A percentile compares a stretch with the other conserved stretches of the same genome.
Evolutionary conservation across 2,113 vertebrate species (phyloP).

Genomic region (Paralichthys olivaceus): DNA sequence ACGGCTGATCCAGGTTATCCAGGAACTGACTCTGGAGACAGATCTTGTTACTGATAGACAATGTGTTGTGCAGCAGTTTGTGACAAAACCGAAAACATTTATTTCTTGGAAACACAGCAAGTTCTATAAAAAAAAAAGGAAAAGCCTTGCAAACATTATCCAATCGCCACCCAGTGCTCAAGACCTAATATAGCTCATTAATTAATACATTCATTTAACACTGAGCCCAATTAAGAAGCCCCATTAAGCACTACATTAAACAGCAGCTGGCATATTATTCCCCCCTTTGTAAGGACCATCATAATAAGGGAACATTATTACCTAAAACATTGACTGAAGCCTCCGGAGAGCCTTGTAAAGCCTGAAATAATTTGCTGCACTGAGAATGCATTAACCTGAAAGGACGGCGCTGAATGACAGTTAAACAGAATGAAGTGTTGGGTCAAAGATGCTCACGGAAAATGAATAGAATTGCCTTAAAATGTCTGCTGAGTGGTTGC

Average conservation of each 20-base stretch:
- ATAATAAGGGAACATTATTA: slow-evolving; percentile 76
- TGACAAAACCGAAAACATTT: background rate
- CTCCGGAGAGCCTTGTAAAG: slow-evolving; percentile 64
- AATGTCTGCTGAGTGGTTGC: slow-evolving; percentile 25
- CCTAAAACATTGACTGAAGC: slow-evolving; percentile 69
- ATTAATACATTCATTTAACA: slow-evolving; percentile 82
- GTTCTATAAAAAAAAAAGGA: slow-evolving; percentile 41
- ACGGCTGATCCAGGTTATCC: slow-evolving; percentile 36
- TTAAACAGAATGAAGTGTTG: slow-evolving; percentile 47
- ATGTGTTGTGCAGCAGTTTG: background rate
- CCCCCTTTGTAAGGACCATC: slow-evolving; percentile 73
- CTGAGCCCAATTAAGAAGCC: slow-evolving; percentile 80
- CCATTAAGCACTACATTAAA: slow-evolving; percentile 84
- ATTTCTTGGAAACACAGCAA: slow-evolving; percentile 15
- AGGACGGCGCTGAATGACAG: slow-evolving; percentile 53
- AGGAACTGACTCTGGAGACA: slow-evolving; percentile 24
- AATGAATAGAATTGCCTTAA: slow-evolving; percentile 54
- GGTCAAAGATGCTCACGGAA: slow-evolving; percentile 53
- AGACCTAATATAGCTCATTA: slow-evolving; percentile 78
- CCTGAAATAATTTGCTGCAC: slow-evolving; percentile 48
- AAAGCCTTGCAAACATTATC: slow-evolving; percentile 63
- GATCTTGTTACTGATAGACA: slow-evolving; percentile 20
- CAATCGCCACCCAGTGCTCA: slow-evolving; percentile 52
- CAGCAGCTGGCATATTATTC: slow-evolving; percentile 79
- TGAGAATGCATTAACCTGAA: slow-evolving; percentile 72